phyloP scores from a whole-genome alignment of 2,888 invertebrate species.

The Protonemura montana region DNA sequence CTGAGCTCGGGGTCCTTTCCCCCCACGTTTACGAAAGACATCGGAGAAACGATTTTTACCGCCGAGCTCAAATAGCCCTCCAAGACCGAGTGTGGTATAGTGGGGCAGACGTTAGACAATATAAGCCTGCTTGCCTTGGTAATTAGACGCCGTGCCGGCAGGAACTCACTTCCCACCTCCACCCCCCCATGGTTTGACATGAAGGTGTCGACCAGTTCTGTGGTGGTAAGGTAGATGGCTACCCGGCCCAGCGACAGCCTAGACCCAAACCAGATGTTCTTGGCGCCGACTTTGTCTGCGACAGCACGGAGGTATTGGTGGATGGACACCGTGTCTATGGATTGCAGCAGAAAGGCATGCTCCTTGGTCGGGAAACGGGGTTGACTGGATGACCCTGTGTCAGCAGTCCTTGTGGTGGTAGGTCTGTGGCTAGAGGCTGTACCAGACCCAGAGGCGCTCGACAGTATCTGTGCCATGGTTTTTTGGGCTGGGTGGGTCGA shows the following conservation, averaged over 20 bases:
- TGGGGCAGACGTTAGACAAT: conserved; percentile 10
- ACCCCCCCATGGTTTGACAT: not conserved
- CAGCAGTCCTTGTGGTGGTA: not conserved
- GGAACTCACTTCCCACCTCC: not conserved
- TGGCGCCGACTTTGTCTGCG: not conserved
- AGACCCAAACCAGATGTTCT: conserved; percentile 1
- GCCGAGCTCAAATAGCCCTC: not conserved
- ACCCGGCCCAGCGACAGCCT: conserved; percentile 2
- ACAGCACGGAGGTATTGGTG: not conserved
- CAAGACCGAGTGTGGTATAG: not conserved
- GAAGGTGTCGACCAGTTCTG: not conserved
- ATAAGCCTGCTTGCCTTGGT: conserved; percentile 2
- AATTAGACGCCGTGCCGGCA: not conserved
- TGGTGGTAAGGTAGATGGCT: not conserved
- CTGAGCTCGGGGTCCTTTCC: not conserved
- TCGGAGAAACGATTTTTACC: not conserved
- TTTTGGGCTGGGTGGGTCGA: no score
- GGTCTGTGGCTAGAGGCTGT: not conserved
- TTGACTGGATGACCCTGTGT: not conserved
- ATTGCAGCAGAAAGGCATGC: not conserved
- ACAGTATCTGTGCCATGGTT: not conserved
- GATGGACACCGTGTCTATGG: not conserved
- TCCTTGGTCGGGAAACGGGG: not conserved
- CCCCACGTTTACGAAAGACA: not conserved
- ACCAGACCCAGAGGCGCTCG: not conserved